Conservation (phyloP, 1,140 invertebrate species). For the Cylas formicarius region DNA sequence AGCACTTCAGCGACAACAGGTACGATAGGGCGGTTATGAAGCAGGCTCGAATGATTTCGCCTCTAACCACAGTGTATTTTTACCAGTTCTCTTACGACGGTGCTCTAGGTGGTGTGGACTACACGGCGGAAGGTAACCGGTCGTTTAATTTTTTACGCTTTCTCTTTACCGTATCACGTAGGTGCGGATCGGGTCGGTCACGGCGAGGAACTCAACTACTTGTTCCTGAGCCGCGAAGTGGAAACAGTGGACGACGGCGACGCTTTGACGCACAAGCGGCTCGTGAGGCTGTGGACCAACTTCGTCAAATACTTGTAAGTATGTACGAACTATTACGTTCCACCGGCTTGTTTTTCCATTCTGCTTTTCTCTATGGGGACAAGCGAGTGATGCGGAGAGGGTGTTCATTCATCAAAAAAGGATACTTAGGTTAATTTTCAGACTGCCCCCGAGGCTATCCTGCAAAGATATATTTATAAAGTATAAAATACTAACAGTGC, state of each 20-base stretch:
- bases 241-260: constrained; percentile 7
- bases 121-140: background rate
- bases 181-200: constrained; percentile 19
- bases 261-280: constrained; percentile 9
- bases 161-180: too few relatives aligned
- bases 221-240: constrained; percentile 8
- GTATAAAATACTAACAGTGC: too few relatives aligned
- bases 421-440: too few relatives aligned
- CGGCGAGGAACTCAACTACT: constrained; percentile 16
- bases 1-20: constrained; percentile 16
- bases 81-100: constrained; percentile 22
- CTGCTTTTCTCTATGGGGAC: too few relatives aligned
- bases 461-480: too few relatives aligned
- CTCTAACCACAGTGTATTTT: constrained; percentile 14
- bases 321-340: too few relatives aligned
- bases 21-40: constrained; percentile 13
- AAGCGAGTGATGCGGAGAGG: too few relatives aligned
- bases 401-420: too few relatives aligned
- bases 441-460: too few relatives aligned
- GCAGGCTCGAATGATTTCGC: constrained; percentile 12
- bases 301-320: constrained; percentile 21
- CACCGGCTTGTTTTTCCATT: too few relatives aligned
- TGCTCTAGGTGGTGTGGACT: constrained; percentile 5
- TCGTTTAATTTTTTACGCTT: background rate
- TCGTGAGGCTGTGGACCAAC: constrained; percentile 19